Evolutionary conservation across 2,797 vertebrate species (phyloP).

Genomic region (Apogon hyalosoma): DNA sequence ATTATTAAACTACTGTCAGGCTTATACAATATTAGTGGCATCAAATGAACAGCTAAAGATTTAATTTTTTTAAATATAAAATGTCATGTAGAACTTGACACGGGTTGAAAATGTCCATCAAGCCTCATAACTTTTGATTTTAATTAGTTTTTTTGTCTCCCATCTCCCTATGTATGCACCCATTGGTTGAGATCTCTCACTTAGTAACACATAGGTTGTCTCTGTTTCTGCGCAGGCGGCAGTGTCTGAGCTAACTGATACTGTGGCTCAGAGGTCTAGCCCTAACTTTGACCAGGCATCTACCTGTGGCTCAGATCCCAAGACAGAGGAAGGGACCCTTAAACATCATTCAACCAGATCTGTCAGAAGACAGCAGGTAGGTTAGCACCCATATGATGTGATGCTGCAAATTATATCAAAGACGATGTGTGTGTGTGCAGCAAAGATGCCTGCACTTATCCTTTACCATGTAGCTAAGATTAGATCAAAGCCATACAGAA

Average conservation of each 20-base stretch:
- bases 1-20: too few relatives aligned
- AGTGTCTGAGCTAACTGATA: conserved; percentile 37
- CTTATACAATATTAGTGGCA: too few relatives aligned
- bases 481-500: conserved; percentile 73
- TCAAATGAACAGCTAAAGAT: too few relatives aligned
- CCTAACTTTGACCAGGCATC: conserved; percentile 43
- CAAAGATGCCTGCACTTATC: conserved; percentile 50
- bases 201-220: background rate
- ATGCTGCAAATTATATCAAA: conserved; percentile 47
- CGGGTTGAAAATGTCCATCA: background rate
- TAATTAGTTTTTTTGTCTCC: background rate
- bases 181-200: background rate
- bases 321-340: conserved; percentile 50
- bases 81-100: background rate
- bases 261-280: conserved; percentile 33
- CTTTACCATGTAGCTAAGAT: conserved; percentile 52
- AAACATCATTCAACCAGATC: conserved; percentile 48
- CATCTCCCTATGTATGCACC: background rate
- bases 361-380: conserved; percentile 67
- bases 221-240: conserved; percentile 56
- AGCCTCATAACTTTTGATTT: background rate
- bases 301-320: conserved; percentile 40
- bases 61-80: too few relatives aligned
- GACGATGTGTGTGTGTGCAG: conserved; percentile 47
- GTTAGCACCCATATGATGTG: conserved; percentile 30